phyloP scores from a whole-genome alignment of 1,140 invertebrate species.

The Halyomorpha halys region DNA sequence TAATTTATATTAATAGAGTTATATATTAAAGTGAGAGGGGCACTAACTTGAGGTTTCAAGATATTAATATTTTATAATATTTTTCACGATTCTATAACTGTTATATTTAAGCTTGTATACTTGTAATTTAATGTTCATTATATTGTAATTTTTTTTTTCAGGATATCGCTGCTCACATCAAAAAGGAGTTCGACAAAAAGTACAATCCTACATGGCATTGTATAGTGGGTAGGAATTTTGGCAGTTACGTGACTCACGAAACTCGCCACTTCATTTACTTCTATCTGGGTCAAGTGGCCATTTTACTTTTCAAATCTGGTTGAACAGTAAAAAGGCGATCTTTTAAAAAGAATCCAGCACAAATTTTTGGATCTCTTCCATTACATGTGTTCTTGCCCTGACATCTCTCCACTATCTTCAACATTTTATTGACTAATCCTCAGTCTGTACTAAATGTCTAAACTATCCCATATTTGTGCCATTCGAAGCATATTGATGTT shows the following conservation, averaged over 20 bases:
- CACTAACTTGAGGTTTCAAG: too few species aligned
- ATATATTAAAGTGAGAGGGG: too few species aligned
- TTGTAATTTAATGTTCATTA: too few species aligned
- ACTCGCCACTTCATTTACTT: conserved; percentile 96
- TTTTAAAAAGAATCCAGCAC: neutral
- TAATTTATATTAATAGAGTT: too few species aligned
- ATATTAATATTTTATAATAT: too few species aligned
- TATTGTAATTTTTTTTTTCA: conserved; percentile 37
- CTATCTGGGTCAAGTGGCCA: conserved; percentile 89
- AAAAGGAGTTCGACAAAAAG: conserved; percentile 97
- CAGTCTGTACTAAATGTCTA: too few species aligned
- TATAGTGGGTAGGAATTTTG: conserved; percentile 87
- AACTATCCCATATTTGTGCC: neutral
- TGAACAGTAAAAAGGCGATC: conserved; percentile 35
- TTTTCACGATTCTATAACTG: too few species aligned
- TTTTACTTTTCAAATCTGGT: conserved; percentile 97
- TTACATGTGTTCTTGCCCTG: conserved; percentile 4
- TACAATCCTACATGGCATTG: conserved; percentile 96
- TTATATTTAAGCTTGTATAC: too few species aligned
- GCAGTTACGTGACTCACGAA: conserved; percentile 91
- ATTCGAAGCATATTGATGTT: neutral
- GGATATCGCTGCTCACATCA: conserved; percentile 96
- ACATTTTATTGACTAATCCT: too few species aligned
- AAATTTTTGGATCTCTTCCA: conserved; percentile 13
- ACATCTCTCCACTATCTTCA: too few species aligned